These are phyloP conservation scores for Coturnix japonica DNA, from an alignment of 2,113 vertebrate genomes.

Conservation along the genomic window DNA sequence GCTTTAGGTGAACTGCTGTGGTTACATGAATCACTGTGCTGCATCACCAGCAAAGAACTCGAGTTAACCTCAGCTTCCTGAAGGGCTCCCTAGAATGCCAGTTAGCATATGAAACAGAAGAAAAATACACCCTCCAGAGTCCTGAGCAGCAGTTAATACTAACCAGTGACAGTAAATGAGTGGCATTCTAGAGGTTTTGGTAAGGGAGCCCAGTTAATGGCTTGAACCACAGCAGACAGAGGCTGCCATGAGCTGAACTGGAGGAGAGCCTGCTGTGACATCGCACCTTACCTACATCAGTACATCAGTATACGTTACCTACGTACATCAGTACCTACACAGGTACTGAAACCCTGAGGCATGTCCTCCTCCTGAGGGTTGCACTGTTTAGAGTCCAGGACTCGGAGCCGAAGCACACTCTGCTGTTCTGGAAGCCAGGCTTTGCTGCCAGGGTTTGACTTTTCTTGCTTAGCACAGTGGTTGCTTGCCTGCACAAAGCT, in stretches of 20 bases:
- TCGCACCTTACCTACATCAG: too few species aligned
- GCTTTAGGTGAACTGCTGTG: not conserved
- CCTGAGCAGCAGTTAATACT: not conserved
- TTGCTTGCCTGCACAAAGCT: not conserved
- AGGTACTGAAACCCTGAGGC: not conserved
- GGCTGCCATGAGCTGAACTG: not conserved
- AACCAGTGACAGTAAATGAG: not conserved
- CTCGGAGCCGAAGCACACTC: not conserved
- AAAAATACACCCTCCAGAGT: not conserved
- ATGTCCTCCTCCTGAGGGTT: not conserved
- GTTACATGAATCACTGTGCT: conserved; percentile 33
- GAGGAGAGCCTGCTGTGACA: not conserved
- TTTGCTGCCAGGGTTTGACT: too few species aligned
- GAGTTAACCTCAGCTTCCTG: not conserved
- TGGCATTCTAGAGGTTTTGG: not conserved
- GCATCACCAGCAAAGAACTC: not conserved
- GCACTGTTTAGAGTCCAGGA: too few species aligned
- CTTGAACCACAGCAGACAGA: not conserved
- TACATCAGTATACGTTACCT: too few species aligned
- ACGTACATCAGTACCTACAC: too few species aligned
- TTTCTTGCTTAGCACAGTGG: not conserved
- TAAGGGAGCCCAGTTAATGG: not conserved
- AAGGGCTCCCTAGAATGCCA: not conserved
- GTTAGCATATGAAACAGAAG: not conserved
- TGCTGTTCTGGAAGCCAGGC: not conserved